Percentiles rank a stretch among this genome's conserved stretches.
Conservation (phyloP, 2,797 vertebrate genomes). For the Megaceryle alcyon region DNA sequence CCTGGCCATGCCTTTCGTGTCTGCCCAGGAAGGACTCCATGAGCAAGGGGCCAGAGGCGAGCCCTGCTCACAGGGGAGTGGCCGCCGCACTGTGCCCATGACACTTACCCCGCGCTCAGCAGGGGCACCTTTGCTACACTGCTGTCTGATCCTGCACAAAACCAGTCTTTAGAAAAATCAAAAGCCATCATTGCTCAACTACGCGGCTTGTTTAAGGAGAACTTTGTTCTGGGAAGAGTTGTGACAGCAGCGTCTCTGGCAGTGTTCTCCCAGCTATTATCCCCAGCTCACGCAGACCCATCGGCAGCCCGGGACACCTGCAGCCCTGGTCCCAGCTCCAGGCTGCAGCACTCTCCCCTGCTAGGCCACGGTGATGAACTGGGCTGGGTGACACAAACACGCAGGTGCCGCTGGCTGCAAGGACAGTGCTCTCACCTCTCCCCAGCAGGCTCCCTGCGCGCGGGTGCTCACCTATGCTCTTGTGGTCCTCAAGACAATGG, state of each 20-base stretch:
- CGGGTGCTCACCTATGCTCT: fast-evolving
- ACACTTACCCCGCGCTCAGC: fast-evolving
- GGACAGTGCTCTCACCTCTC: neutral
- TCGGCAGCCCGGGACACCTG: slow-evolving; percentile 10
- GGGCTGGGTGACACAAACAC: fast-evolving
- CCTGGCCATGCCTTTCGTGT: neutral
- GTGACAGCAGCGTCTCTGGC: slow-evolving; percentile 1
- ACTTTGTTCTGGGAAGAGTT: neutral
- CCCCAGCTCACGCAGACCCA: slow-evolving; percentile 11
- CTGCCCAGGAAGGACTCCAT: neutral
- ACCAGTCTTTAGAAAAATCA: neutral
- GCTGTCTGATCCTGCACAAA: neutral
- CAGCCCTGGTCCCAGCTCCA: neutral
- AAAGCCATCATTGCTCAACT: neutral
- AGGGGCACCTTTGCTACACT: fast-evolving
- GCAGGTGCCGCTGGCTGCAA: neutral
- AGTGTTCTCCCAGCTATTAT: neutral
- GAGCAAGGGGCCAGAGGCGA: neutral
- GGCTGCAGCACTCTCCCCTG: neutral
- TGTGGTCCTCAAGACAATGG: fast-evolving
- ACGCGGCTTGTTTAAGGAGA: neutral
- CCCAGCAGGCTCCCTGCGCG: neutral
- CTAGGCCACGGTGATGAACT: neutral
- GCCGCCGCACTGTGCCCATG: neutral
- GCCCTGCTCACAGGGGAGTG: neutral